A percentile compares a stretch with the other conserved stretches of the same genome.
phyloP scores from a whole-genome alignment of 2,113 vertebrate species.

The Calyptomena viridis region DNA sequence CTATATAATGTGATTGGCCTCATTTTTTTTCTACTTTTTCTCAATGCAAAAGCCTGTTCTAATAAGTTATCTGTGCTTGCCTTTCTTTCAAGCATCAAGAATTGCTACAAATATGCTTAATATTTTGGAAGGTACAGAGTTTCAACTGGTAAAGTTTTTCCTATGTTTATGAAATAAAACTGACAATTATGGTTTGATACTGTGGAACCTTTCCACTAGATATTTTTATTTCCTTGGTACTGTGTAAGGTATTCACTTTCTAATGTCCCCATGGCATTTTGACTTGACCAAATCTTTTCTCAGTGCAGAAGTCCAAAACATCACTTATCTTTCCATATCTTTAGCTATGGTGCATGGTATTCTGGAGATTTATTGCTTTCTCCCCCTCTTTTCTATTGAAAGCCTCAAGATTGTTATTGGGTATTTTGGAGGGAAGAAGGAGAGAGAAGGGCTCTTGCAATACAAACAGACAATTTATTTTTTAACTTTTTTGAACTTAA shows the following conservation, averaged over 20 bases:
- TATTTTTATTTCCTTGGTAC: neutral
- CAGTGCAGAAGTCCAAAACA: neutral
- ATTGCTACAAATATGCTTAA: neutral
- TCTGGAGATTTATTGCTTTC: neutral
- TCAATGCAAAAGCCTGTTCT: neutral
- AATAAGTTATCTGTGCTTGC: neutral
- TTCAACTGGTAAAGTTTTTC: neutral
- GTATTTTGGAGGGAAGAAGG: neutral
- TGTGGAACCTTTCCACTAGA: neutral
- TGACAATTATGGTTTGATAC: neutral
- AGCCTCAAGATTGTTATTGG: neutral
- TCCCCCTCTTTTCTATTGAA: neutral
- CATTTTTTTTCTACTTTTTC: accelerated
- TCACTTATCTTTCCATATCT: neutral
- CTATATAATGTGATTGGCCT: neutral
- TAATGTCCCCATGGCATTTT: neutral
- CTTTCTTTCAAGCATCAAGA: neutral
- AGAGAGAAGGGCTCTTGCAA: neutral
- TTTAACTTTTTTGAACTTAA: neutral
- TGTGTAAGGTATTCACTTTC: neutral
- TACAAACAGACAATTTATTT: neutral
- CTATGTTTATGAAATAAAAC: neutral
- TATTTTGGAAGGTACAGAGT: neutral
- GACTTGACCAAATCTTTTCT: neutral
- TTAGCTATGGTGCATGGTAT: neutral